Percentiles rank a stretch among this genome's conserved stretches.
Conservation (phyloP, 2,888 invertebrate species). For the Theodoxus fluviatilis region DNA sequence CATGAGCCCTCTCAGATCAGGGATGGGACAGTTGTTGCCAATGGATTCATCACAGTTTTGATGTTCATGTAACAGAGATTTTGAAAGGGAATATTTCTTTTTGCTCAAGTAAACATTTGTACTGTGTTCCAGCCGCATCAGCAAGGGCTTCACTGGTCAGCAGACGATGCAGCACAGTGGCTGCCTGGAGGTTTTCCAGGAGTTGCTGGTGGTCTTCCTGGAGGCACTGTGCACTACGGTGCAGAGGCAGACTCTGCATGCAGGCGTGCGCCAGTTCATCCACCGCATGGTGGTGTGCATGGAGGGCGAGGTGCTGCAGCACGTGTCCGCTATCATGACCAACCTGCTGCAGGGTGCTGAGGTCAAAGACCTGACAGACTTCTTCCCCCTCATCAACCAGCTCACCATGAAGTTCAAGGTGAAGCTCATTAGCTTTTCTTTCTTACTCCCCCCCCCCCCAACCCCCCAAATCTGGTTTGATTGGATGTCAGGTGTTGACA, state of each 20-base stretch:
- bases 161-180: conserved; percentile 69
- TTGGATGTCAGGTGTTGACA: no score
- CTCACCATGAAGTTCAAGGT: conserved; percentile 71
- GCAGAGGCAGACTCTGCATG: conserved; percentile 58
- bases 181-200: conserved; percentile 68
- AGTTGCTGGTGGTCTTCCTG: conserved; percentile 69
- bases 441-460: no score
- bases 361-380: conserved; percentile 67
- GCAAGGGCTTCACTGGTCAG: conserved; percentile 71
- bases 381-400: conserved; percentile 71
- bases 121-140: conserved; percentile 67
- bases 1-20: no score
- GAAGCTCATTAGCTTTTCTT: neutral
- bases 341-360: conserved; percentile 66
- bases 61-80: neutral
- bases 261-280: conserved; percentile 69
- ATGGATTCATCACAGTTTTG: neutral
- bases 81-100: neutral
- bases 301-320: conserved; percentile 69
- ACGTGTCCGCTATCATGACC: conserved; percentile 68
- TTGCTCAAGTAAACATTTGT: neutral
- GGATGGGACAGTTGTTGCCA: no score
- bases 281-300: conserved; percentile 72
- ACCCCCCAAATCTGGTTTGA: no score
- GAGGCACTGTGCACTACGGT: conserved; percentile 65